Evolutionary conservation across 2,888 invertebrate genomes (phyloP).

Genomic region (Meganola albula): DNA sequence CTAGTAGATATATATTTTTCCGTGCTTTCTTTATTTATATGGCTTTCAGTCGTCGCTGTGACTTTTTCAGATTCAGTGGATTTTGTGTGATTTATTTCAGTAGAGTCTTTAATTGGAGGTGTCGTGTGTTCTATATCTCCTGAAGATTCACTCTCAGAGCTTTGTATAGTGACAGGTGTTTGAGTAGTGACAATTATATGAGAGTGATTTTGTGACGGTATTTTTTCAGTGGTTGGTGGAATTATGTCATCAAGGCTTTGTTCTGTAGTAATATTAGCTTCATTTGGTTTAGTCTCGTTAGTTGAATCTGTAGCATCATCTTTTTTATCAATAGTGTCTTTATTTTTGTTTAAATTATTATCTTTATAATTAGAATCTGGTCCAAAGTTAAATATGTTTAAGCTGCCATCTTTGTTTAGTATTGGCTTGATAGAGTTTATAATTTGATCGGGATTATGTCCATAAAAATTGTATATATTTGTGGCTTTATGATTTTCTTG

Average conservation of each 20-base stretch:
- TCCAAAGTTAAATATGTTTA: slow-evolving; percentile 22
- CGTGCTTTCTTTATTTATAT: no score
- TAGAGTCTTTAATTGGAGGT: no score
- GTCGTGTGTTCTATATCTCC: no score
- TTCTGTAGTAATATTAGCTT: neutral
- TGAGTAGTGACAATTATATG: no score
- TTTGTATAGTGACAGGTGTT: no score
- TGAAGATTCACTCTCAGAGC: no score
- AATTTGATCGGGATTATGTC: slow-evolving; percentile 22
- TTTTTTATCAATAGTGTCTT: neutral
- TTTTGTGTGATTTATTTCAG: no score
- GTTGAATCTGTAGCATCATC: neutral
- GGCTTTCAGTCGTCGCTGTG: no score
- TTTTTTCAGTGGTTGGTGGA: no score
- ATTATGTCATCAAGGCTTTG: neutral
- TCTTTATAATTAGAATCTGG: neutral
- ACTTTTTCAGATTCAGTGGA: no score
- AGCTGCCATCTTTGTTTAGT: slow-evolving; percentile 17
- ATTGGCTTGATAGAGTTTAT: slow-evolving; percentile 25
- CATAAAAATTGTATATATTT: slow-evolving; percentile 50
- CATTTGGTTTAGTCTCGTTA: neutral
- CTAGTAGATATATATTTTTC: no score
- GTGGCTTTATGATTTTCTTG: slow-evolving; percentile 47
- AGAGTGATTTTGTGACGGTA: no score
- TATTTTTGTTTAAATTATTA: slow-evolving; percentile 1